Conservation (phyloP, 1,140 invertebrate genomes). For the Berghia stephanieae region DNA sequence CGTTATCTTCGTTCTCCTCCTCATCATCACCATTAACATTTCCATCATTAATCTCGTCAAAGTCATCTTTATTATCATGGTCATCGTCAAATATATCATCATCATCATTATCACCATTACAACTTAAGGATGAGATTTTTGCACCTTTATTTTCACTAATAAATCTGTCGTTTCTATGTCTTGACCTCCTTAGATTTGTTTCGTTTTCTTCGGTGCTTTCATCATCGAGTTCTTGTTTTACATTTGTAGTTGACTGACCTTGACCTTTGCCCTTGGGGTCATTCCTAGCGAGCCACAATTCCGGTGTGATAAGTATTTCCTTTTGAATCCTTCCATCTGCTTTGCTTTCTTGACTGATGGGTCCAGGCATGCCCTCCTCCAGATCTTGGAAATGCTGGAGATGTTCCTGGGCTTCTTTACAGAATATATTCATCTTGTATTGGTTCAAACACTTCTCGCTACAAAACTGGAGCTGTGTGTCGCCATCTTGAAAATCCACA, state of each 20-base stretch:
- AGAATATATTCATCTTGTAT: conserved; percentile 96
- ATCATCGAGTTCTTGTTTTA: neutral
- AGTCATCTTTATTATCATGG: too few relatives aligned
- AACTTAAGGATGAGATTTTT: too few relatives aligned
- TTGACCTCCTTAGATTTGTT: neutral
- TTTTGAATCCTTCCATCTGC: conserved; percentile 35
- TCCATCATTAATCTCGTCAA: too few relatives aligned
- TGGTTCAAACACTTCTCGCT: conserved; percentile 92
- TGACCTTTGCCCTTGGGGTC: neutral
- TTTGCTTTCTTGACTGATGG: neutral
- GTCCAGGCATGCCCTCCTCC: conserved; percentile 56
- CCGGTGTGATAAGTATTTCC: conserved; percentile 81
- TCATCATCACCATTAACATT: too few relatives aligned
- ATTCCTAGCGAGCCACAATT: conserved; percentile 72
- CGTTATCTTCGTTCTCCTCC: too few relatives aligned
- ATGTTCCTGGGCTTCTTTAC: conserved; percentile 88
- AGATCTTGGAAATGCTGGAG: conserved; percentile 73
- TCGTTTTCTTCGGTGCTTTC: neutral
- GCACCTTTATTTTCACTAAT: neutral
- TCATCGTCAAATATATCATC: too few relatives aligned
- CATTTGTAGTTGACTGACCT: too few relatives aligned
- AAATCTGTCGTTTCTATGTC: neutral
- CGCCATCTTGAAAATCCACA: conserved; percentile 80
- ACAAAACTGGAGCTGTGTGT: conserved; percentile 71
- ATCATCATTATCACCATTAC: too few relatives aligned